A percentile compares a stretch with the other conserved stretches of the same genome.
phyloP scores from a whole-genome alignment of 2,113 vertebrate species.

The Limnothrissa miodon region DNA sequence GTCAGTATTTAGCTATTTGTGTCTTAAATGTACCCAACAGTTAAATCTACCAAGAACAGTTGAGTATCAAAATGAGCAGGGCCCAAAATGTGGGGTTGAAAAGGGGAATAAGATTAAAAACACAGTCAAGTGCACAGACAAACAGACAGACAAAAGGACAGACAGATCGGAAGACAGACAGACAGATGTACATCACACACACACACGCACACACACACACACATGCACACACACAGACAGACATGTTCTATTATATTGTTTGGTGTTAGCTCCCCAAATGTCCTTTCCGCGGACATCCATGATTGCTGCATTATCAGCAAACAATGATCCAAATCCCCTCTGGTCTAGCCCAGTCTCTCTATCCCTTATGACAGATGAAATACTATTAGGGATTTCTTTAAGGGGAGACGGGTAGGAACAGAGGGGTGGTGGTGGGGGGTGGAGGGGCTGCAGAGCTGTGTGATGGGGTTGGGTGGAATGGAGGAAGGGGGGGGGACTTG shows the following conservation, averaged over 20 bases:
- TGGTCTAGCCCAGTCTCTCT: constrained; percentile 63
- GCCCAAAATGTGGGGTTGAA: neutral
- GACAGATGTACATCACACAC: neutral
- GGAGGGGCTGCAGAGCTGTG: neutral
- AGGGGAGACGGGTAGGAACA: constrained; percentile 35
- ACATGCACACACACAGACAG: neutral
- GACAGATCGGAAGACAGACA: neutral
- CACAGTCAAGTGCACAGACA: neutral
- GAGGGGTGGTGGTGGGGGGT: constrained; percentile 34
- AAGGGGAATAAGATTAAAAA: neutral
- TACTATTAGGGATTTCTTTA: constrained; percentile 51
- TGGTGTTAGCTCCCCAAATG: neutral
- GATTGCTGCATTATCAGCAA: constrained; percentile 66
- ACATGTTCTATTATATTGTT: neutral
- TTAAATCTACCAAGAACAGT: neutral
- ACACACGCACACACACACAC: neutral
- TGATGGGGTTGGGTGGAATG: constrained; percentile 11
- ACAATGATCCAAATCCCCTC: constrained; percentile 63
- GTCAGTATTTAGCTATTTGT: neutral
- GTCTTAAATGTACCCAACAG: neutral
- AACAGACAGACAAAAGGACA: neutral
- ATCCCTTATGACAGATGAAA: constrained; percentile 66
- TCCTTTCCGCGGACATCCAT: neutral
- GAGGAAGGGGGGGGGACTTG: constrained; percentile 39
- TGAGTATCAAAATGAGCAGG: neutral